A percentile compares a stretch with the other conserved stretches of the same genome.
Conservation (phyloP, 2,113 vertebrate genomes). For the Anhinga rufa region DNA sequence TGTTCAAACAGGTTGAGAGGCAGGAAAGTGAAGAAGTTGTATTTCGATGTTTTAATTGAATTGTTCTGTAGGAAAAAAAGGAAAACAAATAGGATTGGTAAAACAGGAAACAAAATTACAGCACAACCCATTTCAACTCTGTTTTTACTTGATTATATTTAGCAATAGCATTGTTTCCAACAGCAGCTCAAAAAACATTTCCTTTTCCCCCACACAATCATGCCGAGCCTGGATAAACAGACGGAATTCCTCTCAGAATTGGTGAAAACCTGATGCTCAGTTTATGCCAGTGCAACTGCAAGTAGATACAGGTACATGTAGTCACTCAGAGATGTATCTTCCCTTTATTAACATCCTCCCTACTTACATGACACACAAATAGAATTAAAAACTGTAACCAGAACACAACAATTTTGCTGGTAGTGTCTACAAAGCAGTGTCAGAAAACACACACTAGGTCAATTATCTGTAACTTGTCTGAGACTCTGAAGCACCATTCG, state of each 20-base stretch:
- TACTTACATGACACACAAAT: not conserved
- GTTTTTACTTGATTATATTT: conserved; percentile 54
- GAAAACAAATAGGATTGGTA: not conserved
- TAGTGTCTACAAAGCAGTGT: not conserved
- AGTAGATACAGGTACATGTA: not conserved
- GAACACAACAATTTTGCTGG: not conserved
- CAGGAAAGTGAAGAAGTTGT: conserved; percentile 89
- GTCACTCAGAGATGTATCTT: not conserved
- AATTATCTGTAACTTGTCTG: not conserved
- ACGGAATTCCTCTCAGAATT: not conserved
- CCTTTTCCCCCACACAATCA: conserved; percentile 10
- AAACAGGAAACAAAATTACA: conserved; percentile 42
- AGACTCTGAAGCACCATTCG: not conserved
- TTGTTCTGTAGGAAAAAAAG: conserved; percentile 79
- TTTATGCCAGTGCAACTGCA: not conserved
- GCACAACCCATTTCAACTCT: not conserved
- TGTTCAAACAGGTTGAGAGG: conserved; percentile 95
- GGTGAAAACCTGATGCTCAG: not conserved
- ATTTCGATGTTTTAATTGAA: conserved; percentile 92
- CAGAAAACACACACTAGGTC: not conserved
- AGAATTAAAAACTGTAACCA: not conserved
- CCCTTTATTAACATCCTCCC: not conserved
- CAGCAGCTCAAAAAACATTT: not conserved
- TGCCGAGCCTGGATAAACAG: not conserved
- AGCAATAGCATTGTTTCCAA: conserved; percentile 54